These are phyloP conservation scores for Coreoperca whiteheadi DNA, from an alignment of 2,113 vertebrate species.

Conservation along the genomic window DNA sequence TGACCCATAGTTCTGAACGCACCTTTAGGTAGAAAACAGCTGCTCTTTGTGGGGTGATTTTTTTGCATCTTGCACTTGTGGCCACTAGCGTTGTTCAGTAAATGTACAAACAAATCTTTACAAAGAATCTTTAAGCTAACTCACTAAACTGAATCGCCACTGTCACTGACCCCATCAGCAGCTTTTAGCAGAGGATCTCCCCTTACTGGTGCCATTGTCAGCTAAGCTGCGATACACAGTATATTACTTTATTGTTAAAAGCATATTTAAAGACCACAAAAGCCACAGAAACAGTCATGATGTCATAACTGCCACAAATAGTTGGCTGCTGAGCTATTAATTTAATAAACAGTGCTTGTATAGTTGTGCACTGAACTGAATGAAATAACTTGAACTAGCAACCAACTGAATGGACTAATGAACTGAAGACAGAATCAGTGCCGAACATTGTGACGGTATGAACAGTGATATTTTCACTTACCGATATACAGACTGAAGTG, in stretches of 20 bases:
- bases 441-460: neutral
- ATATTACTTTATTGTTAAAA: neutral
- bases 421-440: slow-evolving; percentile 1
- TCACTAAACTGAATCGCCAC: no score
- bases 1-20: no score
- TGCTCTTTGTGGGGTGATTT: neutral
- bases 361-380: no score
- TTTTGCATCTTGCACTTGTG: neutral
- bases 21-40: neutral
- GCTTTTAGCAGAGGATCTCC: neutral
- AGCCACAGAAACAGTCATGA: no score
- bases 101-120: neutral
- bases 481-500: no score
- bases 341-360: no score
- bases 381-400: neutral
- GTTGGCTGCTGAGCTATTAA: neutral
- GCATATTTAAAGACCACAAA: no score
- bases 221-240: neutral
- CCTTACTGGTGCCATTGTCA: neutral
- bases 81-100: neutral
- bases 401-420: neutral
- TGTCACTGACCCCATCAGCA: neutral
- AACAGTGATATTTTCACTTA: neutral
- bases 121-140: neutral
- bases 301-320: neutral